Evolutionary conservation across 2,113 vertebrate genomes (phyloP), one percentile per base, ranked within the genome.

Genomic region (Sylvicapra grimmia): DNA sequence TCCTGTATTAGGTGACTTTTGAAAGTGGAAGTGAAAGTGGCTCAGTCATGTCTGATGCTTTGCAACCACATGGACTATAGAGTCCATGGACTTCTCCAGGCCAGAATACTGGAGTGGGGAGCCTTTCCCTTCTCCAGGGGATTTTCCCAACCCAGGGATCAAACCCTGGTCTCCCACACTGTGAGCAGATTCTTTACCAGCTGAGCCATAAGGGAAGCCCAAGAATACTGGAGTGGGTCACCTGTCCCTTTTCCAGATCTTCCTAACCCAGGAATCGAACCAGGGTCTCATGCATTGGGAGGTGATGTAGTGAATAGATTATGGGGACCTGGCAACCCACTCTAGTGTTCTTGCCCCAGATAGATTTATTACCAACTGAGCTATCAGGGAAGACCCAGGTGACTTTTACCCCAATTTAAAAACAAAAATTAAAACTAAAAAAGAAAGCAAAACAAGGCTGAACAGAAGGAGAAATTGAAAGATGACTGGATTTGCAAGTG

Each of bases 1-100:
- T 6, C 44, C 40, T 44, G 23, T 44, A 77, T 44, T 44, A 77
- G 36, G 36, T 44, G 72, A 44, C n/a, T 77, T 77, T 44, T 77
- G 68, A 72, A 72, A 72, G 18, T 36, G 10, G n/a, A 72, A 72
- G 65, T 72, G 19, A 36, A 72, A 36, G 68, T 36, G n/a, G n/a
- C 5, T 36, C 10, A 23, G 10, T 40, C 68, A 3, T 72, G 68
- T 72, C 68, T 0, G 0, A 72, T 19, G 40, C n/a, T 72, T 23
- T 72, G 19, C 0, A 0, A 72, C 68, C n/a, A 3, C n/a, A 72
- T 40, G 19, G n/a, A 72, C 68, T 40, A 72, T 23, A 23, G 10
- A 72, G n/a, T 72, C 68, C 19, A 72, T 6, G n/a, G 68, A 72
- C 21, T 72, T 40, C 68, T 40, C n/a, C n/a, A 40, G 19, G 68